Evolutionary conservation across 2,888 invertebrate genomes (phyloP), one percentile per base, ranked within the genome.

Genomic region (Phortica okadai): DNA sequence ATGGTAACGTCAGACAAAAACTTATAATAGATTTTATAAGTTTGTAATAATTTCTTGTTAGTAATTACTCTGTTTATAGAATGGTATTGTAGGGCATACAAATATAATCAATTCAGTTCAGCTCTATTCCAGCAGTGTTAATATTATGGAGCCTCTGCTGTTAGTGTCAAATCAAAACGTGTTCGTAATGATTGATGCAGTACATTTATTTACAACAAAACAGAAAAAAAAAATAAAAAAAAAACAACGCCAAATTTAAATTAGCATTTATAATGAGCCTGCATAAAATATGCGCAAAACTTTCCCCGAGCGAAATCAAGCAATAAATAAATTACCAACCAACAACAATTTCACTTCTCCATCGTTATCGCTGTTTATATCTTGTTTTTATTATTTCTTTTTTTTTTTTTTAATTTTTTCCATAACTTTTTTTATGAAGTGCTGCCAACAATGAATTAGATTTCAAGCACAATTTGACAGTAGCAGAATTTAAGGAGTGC

Each of bases 301-400:
- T 72, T 72, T 72, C 44, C 44, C 62, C 62, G 25, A 69, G 70
- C 54, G 10, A 72, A 67, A 42, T 67, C 67, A 67, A 42, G 50
- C 69, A 56, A 72, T 72, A 56, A 72, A 72, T 72, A 72, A 72
- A 72, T 72, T 56, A 72, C 54, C 70, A 33, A 72, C 70, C 62
- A 25, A 25, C 62, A 25, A 4, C 25, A 25, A 10, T 11, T 62
- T 62, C 25, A 6, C 62, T 10, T 62, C 25, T 7, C 8, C 10
- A 62, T 8, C 25, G 25, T 25, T 21, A 62, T 45, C 16, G 16
- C n/a, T 7, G 6, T 69, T 33, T 64, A 11, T 69, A n/a, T 56
- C 25, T 5, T 72, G 44, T 69, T 25, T 50, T 45, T 16, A 21
- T 56, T n/a, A 50, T 50, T 25, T 64, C 10, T 16, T 25, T n/a